phyloP scores from a whole-genome alignment of 1,140 invertebrate genomes.

The Lucilia sericata region DNA sequence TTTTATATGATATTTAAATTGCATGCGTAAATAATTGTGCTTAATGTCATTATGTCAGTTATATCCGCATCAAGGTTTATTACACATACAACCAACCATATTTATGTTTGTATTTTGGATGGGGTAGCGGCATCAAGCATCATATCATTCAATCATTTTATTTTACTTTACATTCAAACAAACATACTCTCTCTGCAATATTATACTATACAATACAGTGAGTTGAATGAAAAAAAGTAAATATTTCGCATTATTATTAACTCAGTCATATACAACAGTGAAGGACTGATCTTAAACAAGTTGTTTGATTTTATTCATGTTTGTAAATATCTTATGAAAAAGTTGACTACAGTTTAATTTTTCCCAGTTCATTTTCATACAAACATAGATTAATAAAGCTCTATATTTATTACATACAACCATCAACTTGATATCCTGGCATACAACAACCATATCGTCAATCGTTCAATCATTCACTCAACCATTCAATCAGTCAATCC shows the following conservation, averaged over 20 bases:
- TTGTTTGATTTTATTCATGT: too few relatives aligned
- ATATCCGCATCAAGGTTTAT: slow-evolving; percentile 45
- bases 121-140: slow-evolving; percentile 32
- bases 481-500: slow-evolving; percentile 22
- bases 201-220: background rate
- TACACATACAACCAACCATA: slow-evolving; percentile 4
- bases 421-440: background rate
- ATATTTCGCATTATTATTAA: background rate
- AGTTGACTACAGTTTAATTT: too few relatives aligned
- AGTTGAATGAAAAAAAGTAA: background rate
- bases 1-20: slow-evolving; percentile 47
- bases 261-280: background rate
- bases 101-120: background rate
- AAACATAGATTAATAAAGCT: too few relatives aligned
- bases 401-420: too few relatives aligned
- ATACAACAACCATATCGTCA: background rate
- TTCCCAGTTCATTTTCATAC: background rate
- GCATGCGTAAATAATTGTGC: slow-evolving; percentile 50
- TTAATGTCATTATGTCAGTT: slow-evolving; percentile 50
- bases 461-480: background rate
- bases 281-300: too few relatives aligned
- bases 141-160: slow-evolving; percentile 26
- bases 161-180: background rate
- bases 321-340: too few relatives aligned
- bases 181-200: background rate